Evolutionary conservation across 92 coral and sea anemone species (phyloP), one percentile per base, ranked within the genome.

Genomic region (Epizoanthus fatuus): DNA sequence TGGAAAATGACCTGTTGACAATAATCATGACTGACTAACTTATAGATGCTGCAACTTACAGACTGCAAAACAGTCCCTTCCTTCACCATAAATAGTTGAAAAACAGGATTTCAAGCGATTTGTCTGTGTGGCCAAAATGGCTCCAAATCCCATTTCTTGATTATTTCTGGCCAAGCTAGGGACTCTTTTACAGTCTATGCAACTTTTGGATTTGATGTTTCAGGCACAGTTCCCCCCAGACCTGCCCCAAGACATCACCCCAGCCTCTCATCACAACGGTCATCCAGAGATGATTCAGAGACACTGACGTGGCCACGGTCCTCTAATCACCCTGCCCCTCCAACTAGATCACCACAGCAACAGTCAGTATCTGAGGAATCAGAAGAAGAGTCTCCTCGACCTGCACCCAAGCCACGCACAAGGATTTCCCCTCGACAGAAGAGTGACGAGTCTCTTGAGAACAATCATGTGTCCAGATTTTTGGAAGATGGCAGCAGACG

Each of bases 261-360:
- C 15, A n/a, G 68, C 57, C 20, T 16, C 20, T 11, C 67, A 60
- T 77, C 82, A 59, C 82, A 40, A 29, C 57, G 9, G 22, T 56
- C 49, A 42, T 19, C 70, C 25, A 62, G 57, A 77, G 54, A 60
- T 40, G 58, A 77, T 42, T n/a, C 38, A 38, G 81, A 62, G 12
- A 22, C 58, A 60, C 29, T n/a, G 9, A 77, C 70, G 5, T 77
- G 82, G 82, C 15, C 49, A 40, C 71, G 63, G 13, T 42, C 82
- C 22, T 77, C 82, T 20, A 62, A 53, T 40, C 69, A 51, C 38
- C 88, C 92, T 7, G 69, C 49, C 4, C 93, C 85, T 40, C 87
- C 80, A 4, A 86, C 93, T 40, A 88, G 89, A 71, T 58, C 89
- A 54, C 82, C 90, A n/a, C 90, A 62, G 2, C 76, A 74, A 20